Evolutionary conservation across 2,113 vertebrate species (phyloP).

Genomic region (Nannospalax galili): DNA sequence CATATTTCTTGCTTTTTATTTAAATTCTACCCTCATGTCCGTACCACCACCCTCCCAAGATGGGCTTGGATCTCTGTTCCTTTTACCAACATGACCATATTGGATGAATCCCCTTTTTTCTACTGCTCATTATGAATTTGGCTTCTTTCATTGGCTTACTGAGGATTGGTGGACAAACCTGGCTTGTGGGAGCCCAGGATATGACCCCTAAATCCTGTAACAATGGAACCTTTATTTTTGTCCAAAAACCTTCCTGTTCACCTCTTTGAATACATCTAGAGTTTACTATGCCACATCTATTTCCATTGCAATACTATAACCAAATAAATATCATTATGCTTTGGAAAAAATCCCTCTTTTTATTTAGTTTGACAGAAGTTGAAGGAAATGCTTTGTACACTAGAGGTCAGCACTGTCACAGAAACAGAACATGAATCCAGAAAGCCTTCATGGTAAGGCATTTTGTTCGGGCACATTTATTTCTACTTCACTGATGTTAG

Average conservation of each 20-base stretch:
- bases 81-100: no score
- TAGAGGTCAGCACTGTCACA: slow-evolving; percentile 77
- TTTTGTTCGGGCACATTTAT: slow-evolving; percentile 56
- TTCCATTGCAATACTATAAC: not conserved
- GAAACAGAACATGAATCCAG: slow-evolving; percentile 20
- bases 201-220: no score
- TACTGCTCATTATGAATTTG: no score
- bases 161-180: no score
- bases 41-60: no score
- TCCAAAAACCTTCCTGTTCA: not conserved
- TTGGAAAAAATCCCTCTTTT: not conserved
- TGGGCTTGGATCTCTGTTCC: no score
- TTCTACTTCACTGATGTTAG: slow-evolving; percentile 42
- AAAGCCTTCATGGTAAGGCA: not conserved
- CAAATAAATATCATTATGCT: not conserved
- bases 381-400: slow-evolving; percentile 47
- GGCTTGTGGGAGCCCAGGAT: no score
- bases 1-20: no score
- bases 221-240: not conserved
- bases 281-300: not conserved
- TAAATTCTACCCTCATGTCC: no score
- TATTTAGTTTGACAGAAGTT: not conserved
- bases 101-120: no score
- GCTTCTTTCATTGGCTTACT: no score
- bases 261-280: not conserved